Percentiles rank a stretch among this genome's conserved stretches.
These are phyloP conservation scores for Aethes cnicana DNA, from an alignment of 2,888 invertebrate genomes.

Conservation along the genomic window DNA sequence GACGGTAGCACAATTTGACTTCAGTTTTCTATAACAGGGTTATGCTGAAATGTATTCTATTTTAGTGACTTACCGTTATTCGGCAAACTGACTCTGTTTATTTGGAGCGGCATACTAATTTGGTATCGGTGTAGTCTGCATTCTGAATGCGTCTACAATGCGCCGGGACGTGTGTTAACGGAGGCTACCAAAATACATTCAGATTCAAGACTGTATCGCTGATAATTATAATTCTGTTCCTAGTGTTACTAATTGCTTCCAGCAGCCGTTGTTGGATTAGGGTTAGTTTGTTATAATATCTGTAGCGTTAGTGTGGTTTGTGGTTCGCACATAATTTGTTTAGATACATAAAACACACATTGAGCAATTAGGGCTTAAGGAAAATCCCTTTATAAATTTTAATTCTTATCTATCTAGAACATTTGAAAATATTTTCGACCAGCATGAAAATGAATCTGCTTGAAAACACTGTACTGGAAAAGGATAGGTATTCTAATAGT, in stretches of 20 bases:
- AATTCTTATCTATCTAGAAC: too few species aligned
- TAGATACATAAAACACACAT: constrained; percentile 27
- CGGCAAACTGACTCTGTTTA: constrained; percentile 13
- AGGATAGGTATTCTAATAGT: too few species aligned
- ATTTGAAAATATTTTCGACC: too few species aligned
- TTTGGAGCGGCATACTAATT: constrained; percentile 24
- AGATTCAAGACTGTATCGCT: neutral
- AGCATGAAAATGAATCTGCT: too few species aligned
- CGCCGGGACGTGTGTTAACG: neutral
- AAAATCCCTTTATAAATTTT: too few species aligned
- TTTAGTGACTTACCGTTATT: constrained; percentile 4
- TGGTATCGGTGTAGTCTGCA: constrained; percentile 5
- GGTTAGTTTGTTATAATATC: constrained; percentile 40
- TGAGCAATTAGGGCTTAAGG: constrained; percentile 27
- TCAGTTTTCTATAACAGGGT: neutral
- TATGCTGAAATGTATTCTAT: constrained; percentile 4
- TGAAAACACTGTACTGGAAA: too few species aligned
- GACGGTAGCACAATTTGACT: neutral
- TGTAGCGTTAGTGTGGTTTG: constrained; percentile 31
- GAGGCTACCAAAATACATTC: neutral
- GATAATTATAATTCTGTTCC: neutral
- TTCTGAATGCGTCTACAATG: constrained; percentile 12
- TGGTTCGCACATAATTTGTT: constrained; percentile 5
- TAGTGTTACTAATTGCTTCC: constrained; percentile 46
- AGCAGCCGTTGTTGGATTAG: constrained; percentile 43